These are phyloP conservation scores for Tenthredo livida DNA, from an alignment of 2,888 invertebrate species.

Conservation along the genomic window DNA sequence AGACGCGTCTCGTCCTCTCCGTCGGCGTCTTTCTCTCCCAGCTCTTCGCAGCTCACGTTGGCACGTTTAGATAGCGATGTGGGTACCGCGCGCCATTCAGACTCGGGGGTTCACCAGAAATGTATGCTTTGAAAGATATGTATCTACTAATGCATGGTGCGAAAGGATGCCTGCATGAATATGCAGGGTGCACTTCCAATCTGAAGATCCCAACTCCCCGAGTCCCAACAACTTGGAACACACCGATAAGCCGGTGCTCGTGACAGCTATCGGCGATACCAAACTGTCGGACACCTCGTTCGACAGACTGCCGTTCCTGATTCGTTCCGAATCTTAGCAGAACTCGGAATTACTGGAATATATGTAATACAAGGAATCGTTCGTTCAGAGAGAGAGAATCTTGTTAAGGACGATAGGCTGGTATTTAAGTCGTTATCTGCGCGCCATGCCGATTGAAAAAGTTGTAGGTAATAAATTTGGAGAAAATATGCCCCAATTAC, in stretches of 20 bases:
- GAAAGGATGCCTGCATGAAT: conserved; percentile 65
- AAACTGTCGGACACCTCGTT: not conserved
- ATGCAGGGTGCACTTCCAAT: conserved; percentile 57
- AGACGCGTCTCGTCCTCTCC: conserved; percentile 3
- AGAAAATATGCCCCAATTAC: conserved; percentile 76
- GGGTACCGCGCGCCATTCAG: conserved; percentile 63
- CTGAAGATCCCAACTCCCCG: conserved; percentile 32
- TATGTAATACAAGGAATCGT: not conserved
- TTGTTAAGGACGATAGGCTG: not conserved
- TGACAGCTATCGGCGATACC: conserved; percentile 32
- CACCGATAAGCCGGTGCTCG: not conserved
- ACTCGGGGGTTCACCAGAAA: conserved; percentile 64
- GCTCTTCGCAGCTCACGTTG: conserved; percentile 25
- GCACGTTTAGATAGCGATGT: conserved; percentile 69
- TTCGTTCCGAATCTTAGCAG: not conserved
- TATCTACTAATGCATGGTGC: conserved; percentile 68
- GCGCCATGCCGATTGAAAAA: not conserved
- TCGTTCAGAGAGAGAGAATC: not conserved
- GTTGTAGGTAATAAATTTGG: conserved; percentile 68
- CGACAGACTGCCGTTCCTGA: not conserved
- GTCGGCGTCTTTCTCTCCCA: not conserved
- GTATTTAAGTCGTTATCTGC: not conserved
- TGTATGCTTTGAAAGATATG: conserved; percentile 62
- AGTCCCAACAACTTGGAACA: not conserved
- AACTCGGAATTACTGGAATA: not conserved